Percentiles rank a stretch among this genome's conserved stretches.
phyloP scores from a whole-genome alignment of 2,797 vertebrate species.

The Sebastes baramenuke region DNA sequence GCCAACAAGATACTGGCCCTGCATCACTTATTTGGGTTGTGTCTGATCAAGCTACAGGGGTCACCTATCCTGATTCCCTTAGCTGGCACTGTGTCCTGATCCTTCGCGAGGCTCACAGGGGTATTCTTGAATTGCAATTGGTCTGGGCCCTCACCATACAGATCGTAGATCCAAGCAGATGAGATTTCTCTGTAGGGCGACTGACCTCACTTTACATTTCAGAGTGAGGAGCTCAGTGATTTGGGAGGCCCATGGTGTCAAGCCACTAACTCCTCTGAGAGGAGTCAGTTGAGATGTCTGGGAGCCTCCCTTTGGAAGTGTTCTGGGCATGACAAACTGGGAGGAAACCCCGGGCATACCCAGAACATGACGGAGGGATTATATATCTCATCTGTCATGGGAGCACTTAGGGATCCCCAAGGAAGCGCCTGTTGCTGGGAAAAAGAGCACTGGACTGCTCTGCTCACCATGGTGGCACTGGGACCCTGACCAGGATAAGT shows the following conservation, averaged over 20 bases:
- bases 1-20: not conserved
- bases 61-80: not conserved
- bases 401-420: conserved; percentile 41
- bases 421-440: conserved; percentile 33
- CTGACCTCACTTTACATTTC: conserved; percentile 15
- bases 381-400: conserved; percentile 42
- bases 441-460: conserved; percentile 6
- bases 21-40: not conserved
- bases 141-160: not conserved
- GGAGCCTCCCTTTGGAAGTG: conserved; percentile 42
- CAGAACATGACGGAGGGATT: conserved; percentile 39
- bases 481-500: conserved; percentile 19
- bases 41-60: not conserved
- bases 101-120: not conserved
- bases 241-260: conserved; percentile 7
- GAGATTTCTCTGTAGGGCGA: not conserved
- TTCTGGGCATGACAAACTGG: conserved; percentile 30
- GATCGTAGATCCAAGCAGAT: not conserved
- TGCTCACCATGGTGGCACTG: conserved; percentile 30
- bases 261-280: conserved; percentile 5
- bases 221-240: conserved; percentile 32
- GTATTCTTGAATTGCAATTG: not conserved
- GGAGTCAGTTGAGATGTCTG: conserved; percentile 27
- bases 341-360: conserved; percentile 47
- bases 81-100: not conserved